Percentiles rank a stretch among this genome's conserved stretches.
phyloP scores from a whole-genome alignment of 2,888 invertebrate species.

The Apomyelois bistriatella region DNA sequence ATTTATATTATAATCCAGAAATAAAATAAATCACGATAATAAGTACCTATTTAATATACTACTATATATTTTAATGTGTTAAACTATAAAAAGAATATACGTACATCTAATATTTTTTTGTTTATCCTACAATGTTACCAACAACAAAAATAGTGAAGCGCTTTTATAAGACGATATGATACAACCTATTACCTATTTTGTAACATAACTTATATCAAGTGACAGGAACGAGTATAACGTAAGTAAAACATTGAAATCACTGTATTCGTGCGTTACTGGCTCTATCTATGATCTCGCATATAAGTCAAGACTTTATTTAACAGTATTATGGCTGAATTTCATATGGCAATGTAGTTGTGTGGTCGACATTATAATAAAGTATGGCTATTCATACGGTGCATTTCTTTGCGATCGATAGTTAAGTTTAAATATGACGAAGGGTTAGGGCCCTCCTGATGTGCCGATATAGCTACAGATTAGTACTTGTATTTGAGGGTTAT shows the following conservation, averaged over 20 bases:
- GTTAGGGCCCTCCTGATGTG: slow-evolving; percentile 48
- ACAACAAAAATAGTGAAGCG: slow-evolving; percentile 1
- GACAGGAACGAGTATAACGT: not conserved
- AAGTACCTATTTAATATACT: no score
- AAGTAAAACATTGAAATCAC: slow-evolving; percentile 3
- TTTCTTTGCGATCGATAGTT: slow-evolving; percentile 23
- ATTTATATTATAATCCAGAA: no score
- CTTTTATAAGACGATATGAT: not conserved
- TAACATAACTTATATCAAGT: not conserved
- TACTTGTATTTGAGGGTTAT: slow-evolving; percentile 10
- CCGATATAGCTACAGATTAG: slow-evolving; percentile 13
- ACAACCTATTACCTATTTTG: not conserved
- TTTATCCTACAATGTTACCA: not conserved
- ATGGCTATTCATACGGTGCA: slow-evolving; percentile 21
- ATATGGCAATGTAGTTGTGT: not conserved
- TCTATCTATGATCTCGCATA: not conserved
- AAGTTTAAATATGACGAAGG: slow-evolving; percentile 65
- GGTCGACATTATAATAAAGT: slow-evolving; percentile 17
- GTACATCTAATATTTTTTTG: no score
- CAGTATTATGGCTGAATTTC: not conserved
- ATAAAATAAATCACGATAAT: no score
- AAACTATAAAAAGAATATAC: no score
- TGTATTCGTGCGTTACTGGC: not conserved
- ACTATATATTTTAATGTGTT: no score
- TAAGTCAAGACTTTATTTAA: not conserved